Conservation (phyloP, 2,888 invertebrate species). For the Tipula helvola region DNA sequence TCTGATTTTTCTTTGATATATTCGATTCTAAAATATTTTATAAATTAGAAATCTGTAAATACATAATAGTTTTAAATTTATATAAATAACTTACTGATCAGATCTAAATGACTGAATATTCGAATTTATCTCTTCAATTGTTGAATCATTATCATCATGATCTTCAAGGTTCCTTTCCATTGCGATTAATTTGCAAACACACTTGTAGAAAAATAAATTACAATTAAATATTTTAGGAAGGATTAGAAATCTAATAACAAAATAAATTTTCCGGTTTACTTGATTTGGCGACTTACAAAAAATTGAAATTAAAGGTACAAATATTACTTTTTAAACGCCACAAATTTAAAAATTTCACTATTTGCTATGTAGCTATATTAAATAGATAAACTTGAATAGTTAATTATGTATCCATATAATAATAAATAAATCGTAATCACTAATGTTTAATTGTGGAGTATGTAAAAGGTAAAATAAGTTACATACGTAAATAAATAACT, state of each 20-base stretch:
- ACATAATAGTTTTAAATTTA: no score
- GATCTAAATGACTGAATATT: neutral
- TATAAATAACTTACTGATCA: neutral
- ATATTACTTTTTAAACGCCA: neutral
- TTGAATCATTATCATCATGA: neutral
- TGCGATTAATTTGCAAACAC: neutral
- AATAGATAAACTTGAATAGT: no score
- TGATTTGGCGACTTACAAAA: neutral
- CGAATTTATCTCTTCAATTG: neutral
- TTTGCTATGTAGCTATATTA: no score
- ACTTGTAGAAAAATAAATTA: neutral
- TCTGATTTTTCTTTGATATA: neutral
- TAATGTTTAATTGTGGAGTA: neutral
- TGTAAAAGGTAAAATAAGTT: neutral
- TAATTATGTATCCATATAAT: no score
- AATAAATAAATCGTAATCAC: no score
- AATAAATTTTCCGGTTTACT: neutral
- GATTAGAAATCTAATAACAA: neutral
- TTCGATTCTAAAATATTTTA: neutral
- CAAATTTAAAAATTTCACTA: no score
- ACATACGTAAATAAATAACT: neutral
- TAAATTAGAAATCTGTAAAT: neutral
- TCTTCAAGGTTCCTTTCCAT: neutral
- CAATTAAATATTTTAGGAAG: neutral
- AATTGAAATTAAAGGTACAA: neutral